These are phyloP conservation scores for Thamnophis elegans DNA, from an alignment of 2,797 vertebrate species.

Conservation along the genomic window DNA sequence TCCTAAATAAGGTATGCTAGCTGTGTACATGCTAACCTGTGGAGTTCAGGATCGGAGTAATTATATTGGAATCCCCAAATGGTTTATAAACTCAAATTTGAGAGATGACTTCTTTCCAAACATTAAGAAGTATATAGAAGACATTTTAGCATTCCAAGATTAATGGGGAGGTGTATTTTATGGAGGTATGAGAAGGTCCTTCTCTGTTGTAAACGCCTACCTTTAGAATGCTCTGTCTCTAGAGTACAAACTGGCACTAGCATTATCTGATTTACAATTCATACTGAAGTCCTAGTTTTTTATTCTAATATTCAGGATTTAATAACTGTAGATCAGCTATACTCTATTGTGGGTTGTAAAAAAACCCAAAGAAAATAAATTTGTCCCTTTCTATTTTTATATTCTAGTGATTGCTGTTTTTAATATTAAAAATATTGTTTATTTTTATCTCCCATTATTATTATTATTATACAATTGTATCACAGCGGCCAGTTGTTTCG, in stretches of 20 bases:
- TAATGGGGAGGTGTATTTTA: not conserved
- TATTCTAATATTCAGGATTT: not conserved
- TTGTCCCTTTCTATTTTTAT: not conserved
- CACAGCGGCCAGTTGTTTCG: no score
- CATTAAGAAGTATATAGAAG: not conserved
- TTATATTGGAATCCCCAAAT: not conserved
- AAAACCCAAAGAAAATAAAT: not conserved
- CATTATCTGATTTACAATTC: not conserved
- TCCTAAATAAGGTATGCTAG: not conserved
- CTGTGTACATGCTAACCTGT: not conserved
- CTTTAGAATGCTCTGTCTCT: not conserved
- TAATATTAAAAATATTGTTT: not conserved
- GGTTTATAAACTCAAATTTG: not conserved
- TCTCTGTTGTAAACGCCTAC: not conserved
- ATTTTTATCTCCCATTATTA: not conserved
- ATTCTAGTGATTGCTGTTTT: not conserved
- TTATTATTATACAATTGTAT: no score
- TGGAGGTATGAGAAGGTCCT: not conserved
- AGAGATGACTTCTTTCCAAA: not conserved
- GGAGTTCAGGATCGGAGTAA: not conserved
- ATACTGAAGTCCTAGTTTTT: not conserved
- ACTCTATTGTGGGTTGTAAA: not conserved
- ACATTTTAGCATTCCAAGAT: not conserved
- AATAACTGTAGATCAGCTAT: not conserved
- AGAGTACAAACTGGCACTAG: not conserved